Evolutionary conservation across 2,113 vertebrate genomes (phyloP).

Genomic region (Indicator maculatus): DNA sequence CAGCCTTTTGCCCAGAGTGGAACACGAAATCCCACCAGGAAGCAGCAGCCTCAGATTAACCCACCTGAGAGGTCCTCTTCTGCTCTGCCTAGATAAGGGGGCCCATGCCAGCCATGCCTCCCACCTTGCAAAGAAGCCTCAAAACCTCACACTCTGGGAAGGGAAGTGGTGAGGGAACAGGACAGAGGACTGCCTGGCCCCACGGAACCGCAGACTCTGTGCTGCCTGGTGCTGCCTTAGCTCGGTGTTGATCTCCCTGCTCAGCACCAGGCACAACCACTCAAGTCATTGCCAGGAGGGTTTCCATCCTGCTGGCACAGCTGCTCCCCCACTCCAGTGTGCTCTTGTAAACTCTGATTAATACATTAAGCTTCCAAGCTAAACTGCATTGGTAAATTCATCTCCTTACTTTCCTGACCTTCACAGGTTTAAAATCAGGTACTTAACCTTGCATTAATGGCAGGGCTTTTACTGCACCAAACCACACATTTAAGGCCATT

Average conservation of each 20-base stretch:
- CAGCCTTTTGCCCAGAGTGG: background rate
- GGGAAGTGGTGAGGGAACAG: background rate
- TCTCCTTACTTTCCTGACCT: slow-evolving; percentile 49
- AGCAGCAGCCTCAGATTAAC: background rate
- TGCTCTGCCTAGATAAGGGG: background rate
- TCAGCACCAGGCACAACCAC: background rate
- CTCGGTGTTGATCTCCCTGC: background rate
- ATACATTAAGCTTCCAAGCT: slow-evolving; percentile 34
- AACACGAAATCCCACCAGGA: slow-evolving; percentile 13
- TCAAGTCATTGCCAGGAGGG: slow-evolving; percentile 21
- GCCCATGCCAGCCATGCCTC: background rate
- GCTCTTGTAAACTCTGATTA: slow-evolving; percentile 36
- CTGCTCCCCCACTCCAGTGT: background rate
- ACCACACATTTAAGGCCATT: slow-evolving; percentile 54
- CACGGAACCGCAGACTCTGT: background rate
- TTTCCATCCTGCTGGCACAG: slow-evolving; percentile 17
- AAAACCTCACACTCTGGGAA: background rate
- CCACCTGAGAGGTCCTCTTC: background rate
- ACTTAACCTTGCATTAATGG: slow-evolving; percentile 60
- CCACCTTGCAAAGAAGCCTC: background rate
- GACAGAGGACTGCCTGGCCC: rapidly evolving
- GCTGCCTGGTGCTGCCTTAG: background rate
- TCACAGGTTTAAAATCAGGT: slow-evolving; percentile 43
- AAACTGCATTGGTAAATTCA: slow-evolving; percentile 42
- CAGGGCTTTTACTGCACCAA: slow-evolving; percentile 31